These are phyloP conservation scores for Thecophora atra DNA, from an alignment of 2,888 invertebrate genomes.

Conservation along the genomic window DNA sequence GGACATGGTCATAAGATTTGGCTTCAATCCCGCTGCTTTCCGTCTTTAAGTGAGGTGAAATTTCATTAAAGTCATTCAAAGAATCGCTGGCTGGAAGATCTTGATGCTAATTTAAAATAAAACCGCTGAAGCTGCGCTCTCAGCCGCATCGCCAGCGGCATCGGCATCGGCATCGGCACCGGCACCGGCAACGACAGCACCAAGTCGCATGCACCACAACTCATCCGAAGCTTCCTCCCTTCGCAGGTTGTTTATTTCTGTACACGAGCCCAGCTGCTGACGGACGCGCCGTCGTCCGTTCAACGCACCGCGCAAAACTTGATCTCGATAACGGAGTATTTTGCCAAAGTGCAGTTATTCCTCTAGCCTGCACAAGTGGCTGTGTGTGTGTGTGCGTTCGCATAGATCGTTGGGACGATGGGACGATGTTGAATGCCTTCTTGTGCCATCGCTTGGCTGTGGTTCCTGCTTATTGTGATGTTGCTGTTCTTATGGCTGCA, in stretches of 20 bases:
- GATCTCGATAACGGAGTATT: slow-evolving; percentile 65
- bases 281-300: slow-evolving; percentile 42
- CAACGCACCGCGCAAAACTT: slow-evolving; percentile 61
- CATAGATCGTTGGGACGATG: slow-evolving; percentile 24
- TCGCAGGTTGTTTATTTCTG: slow-evolving; percentile 42
- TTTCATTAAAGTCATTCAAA: not conserved
- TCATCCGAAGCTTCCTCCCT: slow-evolving; percentile 40
- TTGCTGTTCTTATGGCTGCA: slow-evolving; percentile 24
- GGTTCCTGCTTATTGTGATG: slow-evolving; percentile 6
- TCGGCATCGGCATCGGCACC: too few species aligned
- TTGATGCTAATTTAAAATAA: slow-evolving; percentile 63
- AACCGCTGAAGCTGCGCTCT: slow-evolving; percentile 47
- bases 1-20: too few species aligned
- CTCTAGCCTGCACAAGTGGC: slow-evolving; percentile 19
- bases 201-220: not conserved
- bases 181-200: too few species aligned
- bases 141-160: too few species aligned
- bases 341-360: slow-evolving; percentile 57
- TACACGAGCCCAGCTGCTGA: slow-evolving; percentile 41
- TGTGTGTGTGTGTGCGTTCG: slow-evolving; percentile 28
- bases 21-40: slow-evolving; percentile 24
- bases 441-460: slow-evolving; percentile 22
- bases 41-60: slow-evolving; percentile 13
- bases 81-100: slow-evolving; percentile 40
- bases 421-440: slow-evolving; percentile 10